Evolutionary conservation across 2,797 vertebrate species (phyloP), one percentile per base, ranked within the genome.

Genomic region (Sebastes kiyomatsui): DNA sequence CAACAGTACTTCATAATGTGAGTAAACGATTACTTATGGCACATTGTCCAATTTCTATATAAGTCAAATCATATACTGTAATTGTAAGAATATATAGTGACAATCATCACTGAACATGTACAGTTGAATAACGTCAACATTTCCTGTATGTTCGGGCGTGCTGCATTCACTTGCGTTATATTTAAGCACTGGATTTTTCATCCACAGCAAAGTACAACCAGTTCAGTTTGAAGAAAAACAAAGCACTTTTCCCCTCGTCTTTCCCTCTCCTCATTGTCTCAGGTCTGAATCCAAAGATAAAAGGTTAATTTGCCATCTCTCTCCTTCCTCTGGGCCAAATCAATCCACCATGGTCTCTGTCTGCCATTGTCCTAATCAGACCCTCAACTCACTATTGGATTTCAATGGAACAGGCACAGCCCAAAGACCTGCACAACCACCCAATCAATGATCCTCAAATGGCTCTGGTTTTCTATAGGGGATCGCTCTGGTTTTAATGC

Each of bases 281-380:
- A 60, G 46, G 79, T 80, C 85, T 86, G 75, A 87, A 87, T 85
- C 67, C 54, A 72, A 88, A 88, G 85, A 91, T 90, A 90, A 93
- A 93, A 92, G 90, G 89, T 92, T 93, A 92, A 93, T 95, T 94
- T 92, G 83, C 89, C 90, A 83, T 82, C 87, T 89, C 79, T 82
- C 82, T 87, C 87, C 87, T 90, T 91, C 87, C 91, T 94, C 80
- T 75, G 62, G 85, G 92, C 89, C 81, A 91, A 91, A 93, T 94
- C 92, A 94, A 93, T 94, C 81, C 83, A 20, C 74, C 77, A 60
- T 56, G 68, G 81, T 87, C 84, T 88, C 84, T 64, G 83, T 91
- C 84, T 90, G 87, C 91, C 80, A 77, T 93, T 88, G 87, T 88
- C 86, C 92, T 94, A 94, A 95, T 96, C 94, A 94, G 88, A 83